Evolutionary conservation across 1,140 invertebrate species (phyloP), one percentile per base, ranked within the genome.

Genomic region (Medauroidea extradentata): DNA sequence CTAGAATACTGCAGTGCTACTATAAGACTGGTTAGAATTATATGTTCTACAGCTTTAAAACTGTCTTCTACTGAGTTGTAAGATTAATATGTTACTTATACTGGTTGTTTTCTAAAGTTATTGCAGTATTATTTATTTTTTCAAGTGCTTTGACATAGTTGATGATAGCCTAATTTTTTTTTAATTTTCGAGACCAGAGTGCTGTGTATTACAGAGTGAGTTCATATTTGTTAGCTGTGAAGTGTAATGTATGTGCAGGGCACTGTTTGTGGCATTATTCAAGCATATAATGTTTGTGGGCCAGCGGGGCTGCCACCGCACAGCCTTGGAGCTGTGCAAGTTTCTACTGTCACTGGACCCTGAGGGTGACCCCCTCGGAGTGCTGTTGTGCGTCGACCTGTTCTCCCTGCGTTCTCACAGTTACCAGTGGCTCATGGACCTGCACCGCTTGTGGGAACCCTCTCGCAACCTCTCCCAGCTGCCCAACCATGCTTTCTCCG

Each of bases 401-500:
- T 92, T 94, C 71, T 93, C 94, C 0, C 68, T 97, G 34, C 76
- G 90, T 59, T 83, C 88, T 46, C 83, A 84, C 52, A 88, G 96
- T 75, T 91, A 89, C 69, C 74, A 83, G n/a, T 96, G 93, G 87
- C 78, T 94, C 0, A 65, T 81, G 13, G 79, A 92, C 48, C 86
- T 89, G 44, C 83, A 82, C 53, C 73, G 84, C 18, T 79, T 84
- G 63, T 88, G 84, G 83, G 84, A 89, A 68, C 65, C 72, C 11
- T 68, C 73, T 3, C 82, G 85, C 54, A 90, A 93, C 77, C 75
- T 93, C 3, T 82, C 81, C 19, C 88, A 91, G 69, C 73, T 96
- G 38, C 93, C 93, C 50, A 96, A 96, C 69, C 90, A 95, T 79
- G 85, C 89, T 0, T 95, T 87, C 69, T 94, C 91, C 2, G 75